Base-by-base conservation (phyloP, 1,140 invertebrate genomes). In the Calycopis cecrops region DNA sequence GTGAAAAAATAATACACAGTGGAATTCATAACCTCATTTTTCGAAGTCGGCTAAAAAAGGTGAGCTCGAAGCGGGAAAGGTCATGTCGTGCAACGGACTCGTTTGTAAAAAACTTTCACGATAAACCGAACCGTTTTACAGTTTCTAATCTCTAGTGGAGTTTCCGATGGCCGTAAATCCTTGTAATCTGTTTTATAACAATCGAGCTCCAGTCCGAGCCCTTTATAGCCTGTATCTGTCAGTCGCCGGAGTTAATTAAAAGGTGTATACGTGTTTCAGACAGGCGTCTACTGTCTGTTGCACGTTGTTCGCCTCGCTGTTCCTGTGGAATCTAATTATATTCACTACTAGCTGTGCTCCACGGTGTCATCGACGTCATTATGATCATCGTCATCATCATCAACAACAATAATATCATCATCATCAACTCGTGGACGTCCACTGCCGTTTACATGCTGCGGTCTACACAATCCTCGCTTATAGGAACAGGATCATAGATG, bases 81-180 rank as follows among this genome's bases (percentile, higher is more conserved):
- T 44, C 21, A 28, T 28, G 8, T 9, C 40, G 40, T 44, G 40
- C 40, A 3, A 44, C 14, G 14, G 14, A 14, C 6, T 16, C 40
- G 12, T 50, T 50, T 16, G 12, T 4, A 16, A 16, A 9, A n/a
- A 33, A 35, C 11, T 51, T 37, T 37, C 33, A 17, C 49, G 14
- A 47, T 10, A 9, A 51, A 37, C 8, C 17, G 17, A 44, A 37
- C 33, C 9, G 33, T 50, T 37, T 51, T 51, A 37, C 33, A 44
- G 40, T 44, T 52, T 52, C 12, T 48, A 48, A 48, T 48, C 47
- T 48, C 21, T 28, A 44, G 37, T 38, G 35, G 3, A 52, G 21
- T 52, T 52, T 52, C 51, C n/a, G 38, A 52, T 38, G 12, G 35
- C 12, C 37, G 35, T 52, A 28, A 40, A n/a, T 38, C 51, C n/a